phyloP scores from a whole-genome alignment of 1,140 invertebrate species.

The Lineus longissimus region DNA sequence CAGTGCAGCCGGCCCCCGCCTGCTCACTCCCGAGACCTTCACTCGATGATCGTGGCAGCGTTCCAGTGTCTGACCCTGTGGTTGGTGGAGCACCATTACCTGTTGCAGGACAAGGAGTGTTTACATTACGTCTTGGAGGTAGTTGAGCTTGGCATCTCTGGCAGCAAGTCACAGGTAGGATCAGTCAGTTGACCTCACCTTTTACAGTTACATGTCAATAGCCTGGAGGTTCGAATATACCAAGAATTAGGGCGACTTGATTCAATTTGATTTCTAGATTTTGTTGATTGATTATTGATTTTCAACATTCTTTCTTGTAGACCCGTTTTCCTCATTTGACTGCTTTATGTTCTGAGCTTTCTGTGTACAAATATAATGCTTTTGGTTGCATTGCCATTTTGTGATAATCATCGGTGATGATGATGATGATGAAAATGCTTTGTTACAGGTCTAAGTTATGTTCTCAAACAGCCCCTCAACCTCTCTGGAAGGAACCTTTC shows the following conservation, averaged over 20 bases:
- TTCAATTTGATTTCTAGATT: no score
- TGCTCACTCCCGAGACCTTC: conserved; percentile 88
- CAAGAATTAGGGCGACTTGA: no score
- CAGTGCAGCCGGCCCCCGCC: conserved; percentile 94
- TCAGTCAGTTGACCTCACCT: not conserved
- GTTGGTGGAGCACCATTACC: conserved; percentile 81
- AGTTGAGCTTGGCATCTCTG: conserved; percentile 94
- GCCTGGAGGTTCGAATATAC: conserved; percentile 14
- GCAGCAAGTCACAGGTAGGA: conserved; percentile 73
- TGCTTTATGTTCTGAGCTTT: no score
- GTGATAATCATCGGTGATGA: no score
- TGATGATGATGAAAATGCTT: no score
- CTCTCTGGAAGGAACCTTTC: no score
- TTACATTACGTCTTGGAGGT: conserved; percentile 90
- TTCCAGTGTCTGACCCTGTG: conserved; percentile 78
- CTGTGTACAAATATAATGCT: no score
- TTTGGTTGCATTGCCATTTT: no score
- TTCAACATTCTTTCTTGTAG: no score
- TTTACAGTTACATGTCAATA: conserved; percentile 9
- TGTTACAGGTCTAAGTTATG: no score
- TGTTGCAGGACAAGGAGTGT: conserved; percentile 88
- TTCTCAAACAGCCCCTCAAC: not conserved
- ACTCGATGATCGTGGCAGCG: conserved; percentile 73
- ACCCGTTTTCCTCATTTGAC: no score
- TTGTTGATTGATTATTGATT: no score